Conservation (phyloP, 2,797 vertebrate species). For the Xyrichtys novacula region DNA sequence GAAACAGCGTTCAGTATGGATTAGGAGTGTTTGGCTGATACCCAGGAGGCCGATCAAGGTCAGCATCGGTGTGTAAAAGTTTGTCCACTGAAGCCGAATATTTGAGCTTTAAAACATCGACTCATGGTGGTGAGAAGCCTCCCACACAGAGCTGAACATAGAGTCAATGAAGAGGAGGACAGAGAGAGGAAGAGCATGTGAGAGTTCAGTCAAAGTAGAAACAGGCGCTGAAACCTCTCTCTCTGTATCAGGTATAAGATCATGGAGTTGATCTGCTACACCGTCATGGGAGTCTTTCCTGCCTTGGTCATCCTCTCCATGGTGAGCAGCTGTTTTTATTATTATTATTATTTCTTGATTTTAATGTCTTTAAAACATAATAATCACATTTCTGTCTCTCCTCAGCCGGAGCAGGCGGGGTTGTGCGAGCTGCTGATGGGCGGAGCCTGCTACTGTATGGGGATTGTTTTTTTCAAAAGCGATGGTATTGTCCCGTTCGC, state of each 20-base stretch:
- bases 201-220: not conserved
- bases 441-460: constrained; percentile 92
- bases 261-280: constrained; percentile 94
- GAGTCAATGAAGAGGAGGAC: not conserved
- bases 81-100: not conserved
- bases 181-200: not conserved
- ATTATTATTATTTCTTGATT: not conserved
- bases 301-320: constrained; percentile 95
- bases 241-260: constrained; percentile 91
- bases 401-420: constrained; percentile 91
- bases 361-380: not conserved
- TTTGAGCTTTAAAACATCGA: not conserved
- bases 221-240: constrained; percentile 2
- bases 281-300: constrained; percentile 93
- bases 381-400: constrained; percentile 11
- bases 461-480: constrained; percentile 96
- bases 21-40: not conserved
- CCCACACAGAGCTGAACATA: not conserved
- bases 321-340: constrained; percentile 82
- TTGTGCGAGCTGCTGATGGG: constrained; percentile 91
- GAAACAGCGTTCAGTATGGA: not conserved
- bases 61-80: not conserved
- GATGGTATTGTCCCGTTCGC: constrained; percentile 95
- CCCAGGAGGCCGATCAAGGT: not conserved
- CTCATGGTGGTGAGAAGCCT: not conserved